Evolutionary conservation across 2,888 invertebrate genomes (phyloP), one percentile per base, ranked within the genome.

Genomic region (Scaptomyza cyrtandrae): DNA sequence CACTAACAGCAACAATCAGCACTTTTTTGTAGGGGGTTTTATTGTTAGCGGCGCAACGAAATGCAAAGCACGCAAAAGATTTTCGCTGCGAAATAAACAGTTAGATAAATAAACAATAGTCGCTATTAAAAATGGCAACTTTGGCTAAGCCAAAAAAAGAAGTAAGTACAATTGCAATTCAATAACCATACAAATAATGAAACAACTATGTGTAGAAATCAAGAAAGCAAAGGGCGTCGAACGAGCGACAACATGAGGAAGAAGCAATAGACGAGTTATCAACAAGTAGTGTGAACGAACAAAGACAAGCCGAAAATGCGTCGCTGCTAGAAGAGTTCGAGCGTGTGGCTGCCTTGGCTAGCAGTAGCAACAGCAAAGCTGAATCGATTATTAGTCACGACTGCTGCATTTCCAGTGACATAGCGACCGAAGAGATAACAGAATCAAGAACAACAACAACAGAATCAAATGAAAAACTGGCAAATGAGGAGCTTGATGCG

Each of bases 61-160:
- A 63, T 58, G 54, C 56, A 46, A 31, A 75, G 24, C 37, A 46
- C 79, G 63, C 70, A 63, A 52, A 57, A 50, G 11, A 4, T 24
- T 33, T 24, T 14, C 19, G 16, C 27, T 16, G 41, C 41, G 16
- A 9, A 41, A 49, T 13, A 31, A 4, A 16, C 46, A 59, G n/a
- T 35, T 27, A 6, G 10, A 11, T 5, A 35, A 35, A 59, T 35
- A 56, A 19, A 10, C 14, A 16, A 61, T 58, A 56, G n/a, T 13
- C 14, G 19, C 31, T 19, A 43, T 41, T 11, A 54, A 81, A 71
- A 64, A 92, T 92, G 92, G 92, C 92, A 44, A 92, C 92, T 27
- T 80, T 92, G 71, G 89, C 88, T 14, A 91, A 89, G 64, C 90
- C 92, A 14, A 91, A 89, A 77, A 89, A 87, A 60, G 83, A 83